A percentile compares a stretch with the other conserved stretches of the same genome.
phyloP scores from a whole-genome alignment of 2,888 invertebrate genomes.

The Rhagium mordax region DNA sequence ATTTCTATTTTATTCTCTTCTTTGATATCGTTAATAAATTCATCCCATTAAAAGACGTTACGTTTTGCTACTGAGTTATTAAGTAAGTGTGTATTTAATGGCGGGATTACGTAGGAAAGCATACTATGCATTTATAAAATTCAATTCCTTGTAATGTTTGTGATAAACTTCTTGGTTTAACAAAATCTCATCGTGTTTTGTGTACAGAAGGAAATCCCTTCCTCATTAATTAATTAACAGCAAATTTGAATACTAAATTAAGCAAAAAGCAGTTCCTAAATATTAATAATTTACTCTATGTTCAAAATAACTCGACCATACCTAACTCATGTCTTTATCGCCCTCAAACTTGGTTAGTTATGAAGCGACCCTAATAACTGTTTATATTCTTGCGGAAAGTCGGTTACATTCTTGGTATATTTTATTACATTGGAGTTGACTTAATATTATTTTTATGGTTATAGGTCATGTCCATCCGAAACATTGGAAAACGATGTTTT shows the following conservation, averaged over 20 bases:
- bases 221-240: constrained; percentile 10
- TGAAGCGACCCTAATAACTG: not conserved
- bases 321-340: constrained; percentile 2
- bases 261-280: constrained; percentile 4
- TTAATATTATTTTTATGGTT: constrained; percentile 7
- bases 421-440: not conserved
- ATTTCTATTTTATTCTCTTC: too few species aligned
- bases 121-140: not conserved
- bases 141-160: not conserved
- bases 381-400: constrained; percentile 7
- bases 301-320: not conserved
- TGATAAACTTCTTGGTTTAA: not conserved
- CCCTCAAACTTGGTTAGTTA: not conserved
- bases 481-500: not conserved
- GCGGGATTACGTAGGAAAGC: too few species aligned
- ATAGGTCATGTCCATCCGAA: not conserved
- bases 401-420: not conserved
- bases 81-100: not conserved
- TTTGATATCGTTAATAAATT: too few species aligned
- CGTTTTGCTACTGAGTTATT: not conserved
- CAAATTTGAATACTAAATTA: constrained; percentile 10
- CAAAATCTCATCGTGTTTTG: not conserved
- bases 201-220: not conserved
- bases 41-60: too few species aligned
- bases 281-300: constrained; percentile 1